phyloP scores from a whole-genome alignment of 37 sponge, comb jelly and placozoan genomes.

The Spongilla lacustris region DNA sequence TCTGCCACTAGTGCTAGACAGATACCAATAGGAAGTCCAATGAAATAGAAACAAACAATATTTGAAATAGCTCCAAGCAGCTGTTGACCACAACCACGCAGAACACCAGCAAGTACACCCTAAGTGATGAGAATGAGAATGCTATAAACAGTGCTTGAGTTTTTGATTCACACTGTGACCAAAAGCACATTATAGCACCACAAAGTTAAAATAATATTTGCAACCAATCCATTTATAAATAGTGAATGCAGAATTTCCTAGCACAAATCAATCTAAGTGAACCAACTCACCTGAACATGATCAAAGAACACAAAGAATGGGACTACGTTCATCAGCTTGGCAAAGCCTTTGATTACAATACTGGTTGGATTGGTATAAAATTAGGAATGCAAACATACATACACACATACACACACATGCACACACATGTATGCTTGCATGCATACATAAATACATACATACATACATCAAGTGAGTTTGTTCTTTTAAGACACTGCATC shows the following conservation, averaged over 20 bases:
- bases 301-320: constrained; percentile 19
- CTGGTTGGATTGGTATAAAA: background rate
- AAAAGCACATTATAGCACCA: no score
- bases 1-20: constrained; percentile 36
- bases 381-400: no score
- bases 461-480: no score
- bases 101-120: constrained; percentile 38
- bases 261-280: no score
- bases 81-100: constrained; percentile 62
- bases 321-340: background rate
- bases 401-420: no score
- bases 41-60: constrained; percentile 38
- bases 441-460: no score
- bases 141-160: background rate
- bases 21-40: constrained; percentile 58
- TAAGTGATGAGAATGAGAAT: background rate
- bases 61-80: constrained; percentile 32
- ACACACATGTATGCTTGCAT: no score
- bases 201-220: no score
- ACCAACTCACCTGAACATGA: constrained; percentile 2
- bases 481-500: no score
- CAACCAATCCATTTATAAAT: no score
- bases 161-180: no score
- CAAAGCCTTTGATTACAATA: constrained; percentile 15
- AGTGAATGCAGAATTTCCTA: no score